Base-by-base conservation (phyloP, 1,140 invertebrate genomes). In the Apis florea region DNA sequence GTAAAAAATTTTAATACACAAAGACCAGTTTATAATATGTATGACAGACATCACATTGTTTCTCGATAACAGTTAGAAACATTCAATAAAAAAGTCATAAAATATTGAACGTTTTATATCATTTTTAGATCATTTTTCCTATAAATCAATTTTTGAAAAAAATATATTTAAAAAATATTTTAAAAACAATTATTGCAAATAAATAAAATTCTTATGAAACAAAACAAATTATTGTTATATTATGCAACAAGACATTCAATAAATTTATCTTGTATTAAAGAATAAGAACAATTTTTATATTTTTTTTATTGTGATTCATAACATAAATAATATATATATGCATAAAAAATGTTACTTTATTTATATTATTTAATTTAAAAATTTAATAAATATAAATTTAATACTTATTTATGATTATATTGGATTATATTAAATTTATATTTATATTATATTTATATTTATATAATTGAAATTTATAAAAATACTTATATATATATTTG, bases 21-120 rank as follows among this genome's bases (percentile, higher is more conserved):
- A 87, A 87, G 85, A 89, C 88, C 84, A 89, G 87, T 90, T 90
- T 89, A 88, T 89, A 86, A 90, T 85, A 90, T 89, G 86, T 89
- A 88, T 82, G 74, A 79, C 85, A 88, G 78, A 85, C 73, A 88
- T 81, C 73, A 87, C 85, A 87, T 86, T 89, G 84, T 88, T 89
- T 87, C 87, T 87, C 74, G 61, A 90, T 90, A 86, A 89, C 81
- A 77, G 86, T 89, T 89, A 90, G 89, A 88, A 88, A 89, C 82
- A 89, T 88, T 88, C 80, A 89, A 89, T 89, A 90, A 85, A 89
- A 90, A 90, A 88, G 85, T 72, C 68, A 81, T 84, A 87, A 87
- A 87, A 86, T 56, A 86, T 86, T 79, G 70, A 87, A 63, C 24
- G 59, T 31, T 40, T 49, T 15, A 63, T 85, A 54, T 40, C 40